Percentiles rank a stretch among this genome's conserved stretches.
Conservation (phyloP, 1,140 invertebrate genomes). For the Mactra quadrangularis region DNA sequence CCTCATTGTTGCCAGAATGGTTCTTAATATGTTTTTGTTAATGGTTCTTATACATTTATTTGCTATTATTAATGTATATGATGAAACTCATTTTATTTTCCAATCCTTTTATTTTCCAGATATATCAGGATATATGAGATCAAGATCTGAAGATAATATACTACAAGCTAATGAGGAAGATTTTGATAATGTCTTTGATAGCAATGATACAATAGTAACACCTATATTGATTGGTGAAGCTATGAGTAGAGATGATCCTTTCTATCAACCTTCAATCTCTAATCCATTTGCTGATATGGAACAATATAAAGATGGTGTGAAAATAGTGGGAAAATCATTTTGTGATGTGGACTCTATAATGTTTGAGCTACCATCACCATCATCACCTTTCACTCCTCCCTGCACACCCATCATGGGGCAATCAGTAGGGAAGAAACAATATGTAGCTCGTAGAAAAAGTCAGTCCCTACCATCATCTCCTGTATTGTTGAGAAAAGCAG, state of each 20-base stretch:
- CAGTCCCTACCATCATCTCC: slow-evolving; percentile 80
- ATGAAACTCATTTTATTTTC: no score
- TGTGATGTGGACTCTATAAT: slow-evolving; percentile 64
- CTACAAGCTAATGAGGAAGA: slow-evolving; percentile 70
- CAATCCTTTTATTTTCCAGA: slow-evolving; percentile 46
- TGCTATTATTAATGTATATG: no score
- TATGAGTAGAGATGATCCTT: slow-evolving; percentile 82
- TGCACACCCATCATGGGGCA: slow-evolving; percentile 69
- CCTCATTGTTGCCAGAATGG: no score
- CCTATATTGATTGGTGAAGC: slow-evolving; percentile 79
- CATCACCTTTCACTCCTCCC: slow-evolving; percentile 72
- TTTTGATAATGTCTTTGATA: slow-evolving; percentile 56
- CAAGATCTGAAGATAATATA: slow-evolving; percentile 80
- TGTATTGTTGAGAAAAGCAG: slow-evolving; percentile 75
- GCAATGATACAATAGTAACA: slow-evolving; percentile 65
- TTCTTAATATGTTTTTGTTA: no score
- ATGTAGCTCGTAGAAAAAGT: slow-evolving; percentile 59
- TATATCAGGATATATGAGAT: slow-evolving; percentile 70
- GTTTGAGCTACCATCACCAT: slow-evolving; percentile 73
- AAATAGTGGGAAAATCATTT: slow-evolving; percentile 74
- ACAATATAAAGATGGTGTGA: slow-evolving; percentile 76
- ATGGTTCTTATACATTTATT: no score
- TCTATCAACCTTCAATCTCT: slow-evolving; percentile 78
- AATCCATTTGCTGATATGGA: slow-evolving; percentile 80
- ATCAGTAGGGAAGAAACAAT: slow-evolving; percentile 45